Conservation (phyloP, 2,888 invertebrate species). For the Cephus runcator region DNA sequence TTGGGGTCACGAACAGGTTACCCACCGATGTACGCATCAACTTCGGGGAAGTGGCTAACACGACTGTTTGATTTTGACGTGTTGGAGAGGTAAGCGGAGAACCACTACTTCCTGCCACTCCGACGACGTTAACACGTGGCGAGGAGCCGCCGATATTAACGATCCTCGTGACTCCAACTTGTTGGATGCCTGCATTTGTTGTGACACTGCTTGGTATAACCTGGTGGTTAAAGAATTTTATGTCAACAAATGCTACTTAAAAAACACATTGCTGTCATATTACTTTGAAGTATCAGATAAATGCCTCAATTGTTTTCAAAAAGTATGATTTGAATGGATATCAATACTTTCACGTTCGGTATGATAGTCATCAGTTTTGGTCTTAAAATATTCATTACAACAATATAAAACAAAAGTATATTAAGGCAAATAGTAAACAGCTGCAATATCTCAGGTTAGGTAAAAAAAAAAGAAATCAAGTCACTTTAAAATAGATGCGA, state of each 20-base stretch:
- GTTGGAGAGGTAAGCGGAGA: constrained; percentile 53
- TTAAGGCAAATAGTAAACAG: neutral
- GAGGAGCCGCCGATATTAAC: constrained; percentile 64
- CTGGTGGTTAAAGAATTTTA: constrained; percentile 30
- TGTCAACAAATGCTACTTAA: neutral
- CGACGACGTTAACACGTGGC: constrained; percentile 55
- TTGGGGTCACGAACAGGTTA: constrained; percentile 62
- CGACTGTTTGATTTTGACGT: constrained; percentile 57
- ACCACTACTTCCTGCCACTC: constrained; percentile 49
- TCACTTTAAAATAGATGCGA: neutral
- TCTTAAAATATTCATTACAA: neutral
- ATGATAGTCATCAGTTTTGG: constrained; percentile 37
- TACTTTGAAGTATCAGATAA: constrained; percentile 59
- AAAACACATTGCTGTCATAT: neutral
- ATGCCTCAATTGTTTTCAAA: constrained; percentile 49
- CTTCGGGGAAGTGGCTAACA: constrained; percentile 60
- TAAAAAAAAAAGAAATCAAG: neutral
- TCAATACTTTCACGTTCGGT: constrained; percentile 44
- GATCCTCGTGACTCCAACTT: constrained; percentile 68
- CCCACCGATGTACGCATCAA: constrained; percentile 57
- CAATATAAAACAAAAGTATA: neutral
- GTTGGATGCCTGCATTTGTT: constrained; percentile 58
- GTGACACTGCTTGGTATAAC: constrained; percentile 57
- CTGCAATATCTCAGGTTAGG: neutral
- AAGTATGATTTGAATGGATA: constrained; percentile 42